Evolutionary conservation across 2,113 vertebrate species (phyloP).

Genomic region (Thalassarche chlororhynchos): DNA sequence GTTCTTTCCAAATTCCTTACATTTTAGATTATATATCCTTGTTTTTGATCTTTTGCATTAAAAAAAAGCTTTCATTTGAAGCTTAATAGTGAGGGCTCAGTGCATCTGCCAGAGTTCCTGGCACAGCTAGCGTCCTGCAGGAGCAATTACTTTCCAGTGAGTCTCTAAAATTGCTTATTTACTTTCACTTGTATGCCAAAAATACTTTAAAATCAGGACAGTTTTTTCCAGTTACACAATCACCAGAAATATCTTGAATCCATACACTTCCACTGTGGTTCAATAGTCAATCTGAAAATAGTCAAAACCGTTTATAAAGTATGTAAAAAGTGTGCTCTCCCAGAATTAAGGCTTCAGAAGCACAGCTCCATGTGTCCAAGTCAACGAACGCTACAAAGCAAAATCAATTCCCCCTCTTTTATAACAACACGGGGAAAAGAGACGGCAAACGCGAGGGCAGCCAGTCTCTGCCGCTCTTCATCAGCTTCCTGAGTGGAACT

Average conservation of each 20-base stretch:
- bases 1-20: not conserved
- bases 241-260: constrained; percentile 51
- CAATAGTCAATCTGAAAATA: constrained; percentile 4
- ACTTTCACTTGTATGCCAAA: constrained; percentile 52
- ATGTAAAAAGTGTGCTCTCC: not conserved
- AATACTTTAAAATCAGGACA: constrained; percentile 55
- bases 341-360: not conserved
- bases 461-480: not conserved
- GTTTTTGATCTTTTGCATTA: not conserved
- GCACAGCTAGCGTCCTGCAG: constrained; percentile 19
- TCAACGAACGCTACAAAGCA: not conserved
- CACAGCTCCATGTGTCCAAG: not conserved
- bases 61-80: not conserved
- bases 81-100: not conserved
- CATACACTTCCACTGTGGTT: constrained; percentile 16
- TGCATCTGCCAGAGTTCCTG: constrained; percentile 45
- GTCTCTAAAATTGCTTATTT: constrained; percentile 58
- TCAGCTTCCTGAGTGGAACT: not conserved
- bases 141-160: constrained; percentile 50
- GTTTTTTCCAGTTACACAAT: constrained; percentile 69
- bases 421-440: not conserved
- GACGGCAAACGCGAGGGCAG: not conserved
- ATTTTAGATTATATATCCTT: not conserved
- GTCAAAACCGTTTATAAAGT: not conserved
- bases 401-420: not conserved